Percentiles rank a stretch among this genome's conserved stretches.
Conservation (phyloP, 2,797 vertebrate genomes). For the Micropoecilia bifurca region DNA sequence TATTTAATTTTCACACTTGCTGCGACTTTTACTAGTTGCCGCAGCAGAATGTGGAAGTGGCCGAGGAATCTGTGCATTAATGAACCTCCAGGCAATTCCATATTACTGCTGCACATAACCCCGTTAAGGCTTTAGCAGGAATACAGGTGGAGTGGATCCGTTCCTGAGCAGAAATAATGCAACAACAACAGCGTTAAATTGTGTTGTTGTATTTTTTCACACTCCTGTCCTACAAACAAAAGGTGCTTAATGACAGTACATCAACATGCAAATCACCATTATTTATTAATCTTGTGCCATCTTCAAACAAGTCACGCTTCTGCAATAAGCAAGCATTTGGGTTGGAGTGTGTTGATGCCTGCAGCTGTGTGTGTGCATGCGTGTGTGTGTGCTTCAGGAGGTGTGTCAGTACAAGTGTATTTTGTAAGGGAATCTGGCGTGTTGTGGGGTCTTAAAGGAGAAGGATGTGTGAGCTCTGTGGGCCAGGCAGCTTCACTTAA, state of each 20-base stretch:
- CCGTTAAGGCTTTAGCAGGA: slow-evolving; percentile 10
- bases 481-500: slow-evolving; percentile 5
- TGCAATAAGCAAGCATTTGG: slow-evolving; percentile 49
- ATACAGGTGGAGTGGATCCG: slow-evolving; percentile 28
- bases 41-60: slow-evolving; percentile 51
- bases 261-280: slow-evolving; percentile 6
- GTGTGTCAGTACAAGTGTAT: slow-evolving; percentile 30
- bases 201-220: slow-evolving; percentile 1
- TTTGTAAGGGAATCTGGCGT: slow-evolving; percentile 6
- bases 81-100: slow-evolving; percentile 31
- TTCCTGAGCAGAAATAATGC: slow-evolving; percentile 22
- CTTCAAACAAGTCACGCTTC: slow-evolving; percentile 41
- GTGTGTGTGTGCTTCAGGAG: slow-evolving; percentile 13
- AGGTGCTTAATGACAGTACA: not conserved
- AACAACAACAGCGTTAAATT: slow-evolving; percentile 7
- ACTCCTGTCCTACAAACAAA: not conserved
- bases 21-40: slow-evolving; percentile 77
- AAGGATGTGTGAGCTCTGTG: slow-evolving; percentile 19
- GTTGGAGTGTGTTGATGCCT: slow-evolving; percentile 19
- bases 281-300: slow-evolving; percentile 19
- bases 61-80: slow-evolving; percentile 44
- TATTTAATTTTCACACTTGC: slow-evolving; percentile 77
- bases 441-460: slow-evolving; percentile 37
- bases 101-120: slow-evolving; percentile 23
- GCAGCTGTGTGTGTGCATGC: slow-evolving; percentile 8